These are phyloP conservation scores for Bufo bufo DNA, from an alignment of 2,113 vertebrate species.

Conservation along the genomic window DNA sequence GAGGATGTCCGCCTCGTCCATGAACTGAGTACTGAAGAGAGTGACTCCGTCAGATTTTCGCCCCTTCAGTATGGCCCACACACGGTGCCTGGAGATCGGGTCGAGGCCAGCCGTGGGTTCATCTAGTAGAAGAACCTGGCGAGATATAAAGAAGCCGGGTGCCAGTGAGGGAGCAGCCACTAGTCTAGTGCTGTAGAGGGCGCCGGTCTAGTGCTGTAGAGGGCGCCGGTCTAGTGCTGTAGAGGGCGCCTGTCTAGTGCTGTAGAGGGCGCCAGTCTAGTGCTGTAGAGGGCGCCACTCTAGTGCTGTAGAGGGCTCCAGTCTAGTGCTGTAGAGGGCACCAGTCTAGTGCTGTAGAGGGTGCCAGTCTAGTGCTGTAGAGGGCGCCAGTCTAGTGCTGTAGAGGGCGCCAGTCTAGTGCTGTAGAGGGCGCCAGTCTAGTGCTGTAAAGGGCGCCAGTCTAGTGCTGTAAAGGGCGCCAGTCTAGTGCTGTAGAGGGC, in stretches of 20 bases:
- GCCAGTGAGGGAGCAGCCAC: too few relatives aligned
- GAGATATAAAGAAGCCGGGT: background rate
- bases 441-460: too few relatives aligned
- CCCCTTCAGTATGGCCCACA: slow-evolving; percentile 86
- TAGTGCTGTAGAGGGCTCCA: background rate
- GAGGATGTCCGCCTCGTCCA: slow-evolving; percentile 91
- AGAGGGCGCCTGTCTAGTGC: background rate
- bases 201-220: background rate
- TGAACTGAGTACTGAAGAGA: slow-evolving; percentile 88
- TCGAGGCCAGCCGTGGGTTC: slow-evolving; percentile 91
- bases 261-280: background rate
- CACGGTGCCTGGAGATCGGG: slow-evolving; percentile 84
- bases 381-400: too few relatives aligned
- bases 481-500: too few relatives aligned
- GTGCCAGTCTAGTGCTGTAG: background rate
- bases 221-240: background rate
- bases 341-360: background rate
- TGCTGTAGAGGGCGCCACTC: background rate
- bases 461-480: too few relatives aligned
- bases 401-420: too few relatives aligned
- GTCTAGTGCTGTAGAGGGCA: background rate
- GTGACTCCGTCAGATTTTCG: slow-evolving; percentile 71
- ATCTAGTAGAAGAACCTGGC: slow-evolving; percentile 84
- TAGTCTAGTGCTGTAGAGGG: background rate
- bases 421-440: too few relatives aligned